Evolutionary conservation across 2,797 vertebrate species (phyloP).

Genomic region (Chlorospingus flavigularis): DNA sequence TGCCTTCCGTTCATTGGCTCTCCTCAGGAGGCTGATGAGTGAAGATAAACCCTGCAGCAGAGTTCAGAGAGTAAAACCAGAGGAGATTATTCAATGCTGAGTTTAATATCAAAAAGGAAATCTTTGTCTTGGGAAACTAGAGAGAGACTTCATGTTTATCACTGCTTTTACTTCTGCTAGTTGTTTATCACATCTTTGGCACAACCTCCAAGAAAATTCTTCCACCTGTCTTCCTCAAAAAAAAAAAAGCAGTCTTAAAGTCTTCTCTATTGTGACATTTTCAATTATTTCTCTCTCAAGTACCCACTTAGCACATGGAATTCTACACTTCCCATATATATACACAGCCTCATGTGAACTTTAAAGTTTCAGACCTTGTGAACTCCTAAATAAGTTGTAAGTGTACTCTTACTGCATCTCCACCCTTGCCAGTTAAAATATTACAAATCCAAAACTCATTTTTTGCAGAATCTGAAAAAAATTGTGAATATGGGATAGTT

Average conservation of each 20-base stretch:
- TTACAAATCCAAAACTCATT: not conserved
- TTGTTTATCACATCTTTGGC: not conserved
- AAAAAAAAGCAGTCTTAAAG: not conserved
- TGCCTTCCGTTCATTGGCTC: constrained; percentile 73
- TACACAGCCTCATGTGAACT: not conserved
- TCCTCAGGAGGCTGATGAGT: constrained; percentile 50
- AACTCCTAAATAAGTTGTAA: not conserved
- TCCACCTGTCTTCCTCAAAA: not conserved
- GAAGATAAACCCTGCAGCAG: constrained; percentile 62
- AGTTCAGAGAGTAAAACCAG: not conserved
- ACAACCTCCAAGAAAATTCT: not conserved
- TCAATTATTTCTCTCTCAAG: not conserved
- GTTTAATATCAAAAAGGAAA: not conserved
- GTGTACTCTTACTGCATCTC: not conserved
- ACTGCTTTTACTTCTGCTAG: not conserved
- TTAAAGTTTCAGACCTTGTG: not conserved
- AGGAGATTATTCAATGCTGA: constrained; percentile 15
- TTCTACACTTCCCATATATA: not conserved
- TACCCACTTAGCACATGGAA: not conserved
- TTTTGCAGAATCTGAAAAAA: not conserved
- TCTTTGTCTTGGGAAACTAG: not conserved
- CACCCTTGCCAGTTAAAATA: fast-evolving
- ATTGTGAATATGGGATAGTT: not conserved
- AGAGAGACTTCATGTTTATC: not conserved
- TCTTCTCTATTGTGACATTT: not conserved